A percentile compares a stretch with the other conserved stretches of the same genome.
Conservation (phyloP, 2,888 invertebrate species). For the Empis livida region DNA sequence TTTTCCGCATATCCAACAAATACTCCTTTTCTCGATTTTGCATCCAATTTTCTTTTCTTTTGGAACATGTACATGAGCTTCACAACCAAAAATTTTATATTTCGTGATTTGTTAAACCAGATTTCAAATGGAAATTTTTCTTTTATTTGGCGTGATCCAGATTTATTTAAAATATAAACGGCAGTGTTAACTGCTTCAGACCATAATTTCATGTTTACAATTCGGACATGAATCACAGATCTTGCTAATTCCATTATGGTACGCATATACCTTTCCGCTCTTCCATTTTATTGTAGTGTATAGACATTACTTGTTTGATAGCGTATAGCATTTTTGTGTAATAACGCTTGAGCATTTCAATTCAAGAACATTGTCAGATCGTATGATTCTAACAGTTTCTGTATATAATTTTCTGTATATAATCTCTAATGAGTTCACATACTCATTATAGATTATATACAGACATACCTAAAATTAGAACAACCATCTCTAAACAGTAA, state of each 20-base stretch:
- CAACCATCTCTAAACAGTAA: slow-evolving; percentile 14
- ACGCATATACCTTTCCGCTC: slow-evolving; percentile 24
- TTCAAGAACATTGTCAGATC: slow-evolving; percentile 21
- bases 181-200: slow-evolving; percentile 28
- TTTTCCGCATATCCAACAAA: slow-evolving; percentile 9
- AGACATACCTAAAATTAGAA: slow-evolving; percentile 12
- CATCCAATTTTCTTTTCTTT: slow-evolving; percentile 10
- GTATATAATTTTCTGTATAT: slow-evolving; percentile 14
- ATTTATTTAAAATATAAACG: slow-evolving; percentile 24
- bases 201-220: slow-evolving; percentile 21
- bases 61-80: slow-evolving; percentile 7
- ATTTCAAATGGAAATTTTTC: slow-evolving; percentile 19
- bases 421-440: slow-evolving; percentile 3
- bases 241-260: slow-evolving; percentile 24
- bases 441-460: slow-evolving; percentile 15
- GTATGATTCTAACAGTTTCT: slow-evolving; percentile 14
- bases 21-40: slow-evolving; percentile 8
- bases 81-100: slow-evolving; percentile 6
- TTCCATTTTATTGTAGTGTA: slow-evolving; percentile 28
- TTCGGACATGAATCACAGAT: slow-evolving; percentile 14
- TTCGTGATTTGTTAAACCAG: slow-evolving; percentile 10
- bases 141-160: slow-evolving; percentile 13
- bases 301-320: slow-evolving; percentile 18
- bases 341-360: slow-evolving; percentile 16
- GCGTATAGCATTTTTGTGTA: slow-evolving; percentile 16